phyloP scores from a whole-genome alignment of 1,140 invertebrate species.

The Ruditapes philippinarum region DNA sequence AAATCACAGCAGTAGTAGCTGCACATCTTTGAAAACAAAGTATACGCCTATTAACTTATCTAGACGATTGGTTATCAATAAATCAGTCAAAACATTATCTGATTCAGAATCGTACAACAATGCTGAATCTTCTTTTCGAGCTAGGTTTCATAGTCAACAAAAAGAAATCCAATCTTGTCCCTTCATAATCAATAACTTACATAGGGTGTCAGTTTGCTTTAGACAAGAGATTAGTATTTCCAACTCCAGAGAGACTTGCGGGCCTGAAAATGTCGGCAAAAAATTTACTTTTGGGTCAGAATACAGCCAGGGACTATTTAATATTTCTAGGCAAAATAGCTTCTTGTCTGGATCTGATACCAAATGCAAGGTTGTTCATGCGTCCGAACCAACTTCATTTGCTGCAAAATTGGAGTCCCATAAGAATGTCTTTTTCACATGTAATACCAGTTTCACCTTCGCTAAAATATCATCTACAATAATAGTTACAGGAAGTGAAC shows the following conservation, averaged over 20 bases:
- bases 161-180: neutral
- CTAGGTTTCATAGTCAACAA: constrained; percentile 57
- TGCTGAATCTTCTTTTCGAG: constrained; percentile 5
- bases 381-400: constrained; percentile 58
- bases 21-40: constrained; percentile 1
- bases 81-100: neutral
- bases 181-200: constrained; percentile 18
- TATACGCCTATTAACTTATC: constrained; percentile 30
- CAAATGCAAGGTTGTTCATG: constrained; percentile 55
- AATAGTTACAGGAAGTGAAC: constrained; percentile 35
- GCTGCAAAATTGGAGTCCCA: constrained; percentile 47
- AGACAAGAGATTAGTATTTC: neutral
- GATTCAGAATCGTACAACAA: neutral
- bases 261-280: neutral
- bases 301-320: constrained; percentile 27
- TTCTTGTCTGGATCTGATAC: constrained; percentile 32
- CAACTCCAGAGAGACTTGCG: constrained; percentile 25
- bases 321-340: constrained; percentile 40
- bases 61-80: constrained; percentile 48
- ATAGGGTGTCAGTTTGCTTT: constrained; percentile 27
- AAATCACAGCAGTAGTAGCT: constrained; percentile 33
- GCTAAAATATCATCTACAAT: neutral
- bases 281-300: neutral
- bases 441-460: neutral
- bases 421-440: constrained; percentile 9